These are phyloP conservation scores for Diprion similis DNA, from an alignment of 1,140 invertebrate genomes.

Conservation along the genomic window DNA sequence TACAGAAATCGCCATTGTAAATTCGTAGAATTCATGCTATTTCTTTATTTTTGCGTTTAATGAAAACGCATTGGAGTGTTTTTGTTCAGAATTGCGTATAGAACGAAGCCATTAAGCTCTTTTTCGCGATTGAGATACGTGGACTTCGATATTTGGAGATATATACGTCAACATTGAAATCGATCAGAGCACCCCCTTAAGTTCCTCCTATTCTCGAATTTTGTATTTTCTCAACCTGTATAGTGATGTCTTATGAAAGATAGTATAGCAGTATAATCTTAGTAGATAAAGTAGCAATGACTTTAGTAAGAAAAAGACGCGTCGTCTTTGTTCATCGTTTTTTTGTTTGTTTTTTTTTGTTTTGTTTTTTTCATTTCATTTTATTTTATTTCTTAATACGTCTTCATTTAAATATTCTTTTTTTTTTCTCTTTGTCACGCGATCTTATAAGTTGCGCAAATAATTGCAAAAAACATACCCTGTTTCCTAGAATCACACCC, in stretches of 20 bases:
- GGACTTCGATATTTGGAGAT: too few relatives aligned
- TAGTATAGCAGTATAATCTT: conserved; percentile 24
- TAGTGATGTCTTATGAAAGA: conserved; percentile 34
- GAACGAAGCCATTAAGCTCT: too few relatives aligned
- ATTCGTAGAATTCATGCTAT: too few relatives aligned
- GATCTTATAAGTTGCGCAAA: conserved; percentile 49
- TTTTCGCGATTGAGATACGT: too few relatives aligned
- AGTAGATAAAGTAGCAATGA: not conserved
- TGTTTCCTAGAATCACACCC: conserved; percentile 60
- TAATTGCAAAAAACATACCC: conserved; percentile 62
- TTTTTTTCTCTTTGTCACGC: conserved; percentile 30
- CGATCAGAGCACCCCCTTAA: too few relatives aligned
- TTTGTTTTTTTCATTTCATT: conserved; percentile 7
- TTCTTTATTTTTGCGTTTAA: too few relatives aligned
- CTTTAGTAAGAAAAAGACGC: not conserved
- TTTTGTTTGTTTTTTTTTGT: not conserved
- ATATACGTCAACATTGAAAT: too few relatives aligned
- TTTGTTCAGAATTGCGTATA: too few relatives aligned
- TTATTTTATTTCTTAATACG: too few relatives aligned
- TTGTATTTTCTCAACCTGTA: not conserved
- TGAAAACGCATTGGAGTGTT: too few relatives aligned
- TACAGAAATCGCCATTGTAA: too few relatives aligned
- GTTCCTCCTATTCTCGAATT: too few relatives aligned
- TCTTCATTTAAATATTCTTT: conserved; percentile 12
- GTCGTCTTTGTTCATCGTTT: conserved; percentile 5